These are phyloP conservation scores for Elephantulus edwardii DNA, from an alignment of 2,113 vertebrate species.

Conservation along the genomic window DNA sequence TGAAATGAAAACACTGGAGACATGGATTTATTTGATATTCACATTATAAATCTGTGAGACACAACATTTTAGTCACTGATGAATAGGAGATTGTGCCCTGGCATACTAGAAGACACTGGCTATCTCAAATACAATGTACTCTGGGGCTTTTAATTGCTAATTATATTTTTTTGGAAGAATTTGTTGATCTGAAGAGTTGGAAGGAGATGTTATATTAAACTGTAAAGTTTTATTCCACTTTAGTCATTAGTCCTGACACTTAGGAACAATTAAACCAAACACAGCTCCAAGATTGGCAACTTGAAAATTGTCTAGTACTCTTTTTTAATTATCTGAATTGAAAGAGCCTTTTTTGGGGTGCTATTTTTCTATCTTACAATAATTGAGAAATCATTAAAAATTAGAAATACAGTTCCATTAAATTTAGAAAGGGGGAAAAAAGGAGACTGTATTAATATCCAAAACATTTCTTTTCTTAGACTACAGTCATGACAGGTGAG, in stretches of 20 bases:
- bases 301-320: slow-evolving; percentile 64
- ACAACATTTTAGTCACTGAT: slow-evolving; percentile 49
- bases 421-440: slow-evolving; percentile 24
- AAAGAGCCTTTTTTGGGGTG: slow-evolving; percentile 18
- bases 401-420: slow-evolving; percentile 65
- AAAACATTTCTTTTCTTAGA: slow-evolving; percentile 69
- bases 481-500: slow-evolving; percentile 71
- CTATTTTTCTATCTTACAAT: slow-evolving; percentile 57
- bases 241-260: slow-evolving; percentile 15
- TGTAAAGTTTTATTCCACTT: slow-evolving; percentile 5
- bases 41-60: slow-evolving; percentile 39
- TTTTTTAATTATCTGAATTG: slow-evolving; percentile 64
- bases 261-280: slow-evolving; percentile 42
- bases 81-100: background rate
- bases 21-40: slow-evolving; percentile 50
- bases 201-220: slow-evolving; percentile 19
- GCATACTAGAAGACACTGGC: background rate
- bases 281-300: slow-evolving; percentile 58
- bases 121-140: background rate
- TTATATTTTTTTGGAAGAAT: slow-evolving; percentile 22
- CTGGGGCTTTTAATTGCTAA: slow-evolving; percentile 39
- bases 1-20: slow-evolving; percentile 27
- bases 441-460: slow-evolving; percentile 66
- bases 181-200: slow-evolving; percentile 18
- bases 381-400: slow-evolving; percentile 77